Conservation (phyloP, 2,113 vertebrate species). For the Clarias macrocephalus region DNA sequence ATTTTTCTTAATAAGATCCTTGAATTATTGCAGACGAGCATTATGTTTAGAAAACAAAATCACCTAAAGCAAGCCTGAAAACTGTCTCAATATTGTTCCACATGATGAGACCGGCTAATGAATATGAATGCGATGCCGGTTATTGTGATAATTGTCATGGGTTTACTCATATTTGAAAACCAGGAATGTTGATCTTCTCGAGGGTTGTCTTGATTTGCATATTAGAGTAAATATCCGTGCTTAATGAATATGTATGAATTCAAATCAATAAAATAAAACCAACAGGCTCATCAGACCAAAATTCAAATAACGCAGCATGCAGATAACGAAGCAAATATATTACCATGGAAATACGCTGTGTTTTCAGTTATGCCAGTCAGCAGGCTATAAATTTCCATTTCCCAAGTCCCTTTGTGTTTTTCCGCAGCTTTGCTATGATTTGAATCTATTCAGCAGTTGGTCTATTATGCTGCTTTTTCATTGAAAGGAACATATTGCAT, state of each 20-base stretch:
- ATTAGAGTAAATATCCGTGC: conserved; percentile 33
- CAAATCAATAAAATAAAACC: conserved; percentile 47
- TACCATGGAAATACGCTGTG: conserved; percentile 37
- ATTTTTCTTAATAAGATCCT: not conserved
- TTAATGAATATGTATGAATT: conserved; percentile 48
- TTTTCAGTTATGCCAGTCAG: conserved; percentile 29
- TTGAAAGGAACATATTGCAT: not conserved
- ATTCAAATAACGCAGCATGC: conserved; percentile 34
- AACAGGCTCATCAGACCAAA: conserved; percentile 37
- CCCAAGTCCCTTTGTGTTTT: conserved; percentile 26
- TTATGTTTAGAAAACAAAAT: conserved; percentile 13
- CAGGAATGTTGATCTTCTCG: conserved; percentile 35
- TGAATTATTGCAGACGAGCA: not conserved
- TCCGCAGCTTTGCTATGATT: conserved; percentile 22
- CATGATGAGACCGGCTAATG: conserved; percentile 33
- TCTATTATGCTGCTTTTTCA: not conserved
- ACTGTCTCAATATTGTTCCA: conserved; percentile 11
- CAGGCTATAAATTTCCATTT: conserved; percentile 41
- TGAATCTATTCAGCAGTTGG: conserved; percentile 4
- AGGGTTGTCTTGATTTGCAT: conserved; percentile 34
- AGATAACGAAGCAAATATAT: conserved; percentile 31
- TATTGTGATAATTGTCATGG: conserved; percentile 33
- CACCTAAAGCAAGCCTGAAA: conserved; percentile 11
- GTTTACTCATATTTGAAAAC: conserved; percentile 30
- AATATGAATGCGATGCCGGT: conserved; percentile 28